Evolutionary conservation across 2,113 vertebrate genomes (phyloP).

Genomic region (Orcinus orca): DNA sequence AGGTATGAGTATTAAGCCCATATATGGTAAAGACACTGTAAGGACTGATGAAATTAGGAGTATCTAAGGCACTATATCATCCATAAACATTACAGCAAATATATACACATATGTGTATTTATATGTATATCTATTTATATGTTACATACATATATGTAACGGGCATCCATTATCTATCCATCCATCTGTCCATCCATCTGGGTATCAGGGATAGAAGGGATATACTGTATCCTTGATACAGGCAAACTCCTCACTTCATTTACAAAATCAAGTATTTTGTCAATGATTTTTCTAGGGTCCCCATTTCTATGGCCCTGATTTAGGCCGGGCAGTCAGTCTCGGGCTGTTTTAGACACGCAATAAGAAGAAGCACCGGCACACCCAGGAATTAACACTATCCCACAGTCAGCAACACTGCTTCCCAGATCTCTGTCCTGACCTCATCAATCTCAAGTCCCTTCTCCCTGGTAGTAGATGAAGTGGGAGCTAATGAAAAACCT

Average conservation of each 20-base stretch:
- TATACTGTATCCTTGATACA: not conserved
- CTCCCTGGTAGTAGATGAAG: slow-evolving; percentile 53
- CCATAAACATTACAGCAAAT: not conserved
- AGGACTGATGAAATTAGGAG: not conserved
- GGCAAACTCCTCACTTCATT: not conserved
- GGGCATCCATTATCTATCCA: not conserved
- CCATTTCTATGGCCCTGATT: not conserved
- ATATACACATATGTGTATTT: rapidly evolving
- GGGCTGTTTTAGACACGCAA: rapidly evolving
- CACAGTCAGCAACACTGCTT: rapidly evolving
- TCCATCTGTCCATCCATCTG: not conserved
- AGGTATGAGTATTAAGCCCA: not conserved
- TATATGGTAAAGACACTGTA: not conserved
- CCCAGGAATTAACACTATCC: not conserved
- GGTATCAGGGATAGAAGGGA: not conserved
- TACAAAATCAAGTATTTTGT: not conserved
- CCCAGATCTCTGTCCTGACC: slow-evolving; percentile 46
- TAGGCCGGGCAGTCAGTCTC: not conserved
- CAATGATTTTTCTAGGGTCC: not conserved
- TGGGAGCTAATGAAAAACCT: slow-evolving; percentile 70
- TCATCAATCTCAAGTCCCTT: slow-evolving; percentile 66
- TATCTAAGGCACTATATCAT: not conserved
- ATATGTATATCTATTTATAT: not conserved
- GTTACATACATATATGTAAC: rapidly evolving
- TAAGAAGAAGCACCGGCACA: not conserved